Percentiles rank a stretch among this genome's conserved stretches.
Evolutionary conservation across 1,140 invertebrate species (phyloP).

Genomic region (Cyclina sinensis): DNA sequence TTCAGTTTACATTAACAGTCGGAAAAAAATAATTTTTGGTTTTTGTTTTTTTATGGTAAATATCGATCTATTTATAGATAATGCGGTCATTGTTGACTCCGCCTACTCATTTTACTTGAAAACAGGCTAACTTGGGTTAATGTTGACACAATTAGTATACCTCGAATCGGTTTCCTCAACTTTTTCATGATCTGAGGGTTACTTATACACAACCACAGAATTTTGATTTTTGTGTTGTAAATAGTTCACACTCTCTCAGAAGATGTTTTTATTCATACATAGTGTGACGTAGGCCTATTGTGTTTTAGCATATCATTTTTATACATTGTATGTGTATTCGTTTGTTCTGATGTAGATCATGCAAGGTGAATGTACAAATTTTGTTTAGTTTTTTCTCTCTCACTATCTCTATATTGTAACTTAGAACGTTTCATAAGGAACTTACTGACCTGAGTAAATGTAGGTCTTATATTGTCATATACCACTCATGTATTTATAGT

Average conservation of each 20-base stretch:
- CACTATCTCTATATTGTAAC: neutral
- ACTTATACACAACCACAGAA: neutral
- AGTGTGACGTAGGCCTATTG: neutral
- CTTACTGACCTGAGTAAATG: neutral
- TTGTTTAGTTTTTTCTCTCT: neutral
- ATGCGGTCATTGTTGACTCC: too few relatives aligned
- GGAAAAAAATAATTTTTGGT: too few relatives aligned
- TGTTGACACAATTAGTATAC: constrained; percentile 18
- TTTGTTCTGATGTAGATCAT: neutral
- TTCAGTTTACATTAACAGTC: too few relatives aligned
- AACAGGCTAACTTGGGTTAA: neutral
- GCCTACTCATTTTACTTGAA: too few relatives aligned
- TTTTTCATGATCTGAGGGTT: neutral
- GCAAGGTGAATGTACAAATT: neutral
- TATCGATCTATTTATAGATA: too few relatives aligned
- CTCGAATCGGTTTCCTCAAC: neutral
- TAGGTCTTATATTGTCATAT: neutral
- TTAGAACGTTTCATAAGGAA: neutral
- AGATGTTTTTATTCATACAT: constrained; percentile 6
- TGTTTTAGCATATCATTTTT: constrained; percentile 42
- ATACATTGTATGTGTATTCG: neutral
- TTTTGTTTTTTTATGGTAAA: too few relatives aligned
- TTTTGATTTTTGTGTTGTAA: constrained; percentile 13
- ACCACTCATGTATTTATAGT: too few relatives aligned
- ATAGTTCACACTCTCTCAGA: neutral